These are phyloP conservation scores for Hemibagrus wyckioides DNA, from an alignment of 2,113 vertebrate genomes.

Conservation along the genomic window DNA sequence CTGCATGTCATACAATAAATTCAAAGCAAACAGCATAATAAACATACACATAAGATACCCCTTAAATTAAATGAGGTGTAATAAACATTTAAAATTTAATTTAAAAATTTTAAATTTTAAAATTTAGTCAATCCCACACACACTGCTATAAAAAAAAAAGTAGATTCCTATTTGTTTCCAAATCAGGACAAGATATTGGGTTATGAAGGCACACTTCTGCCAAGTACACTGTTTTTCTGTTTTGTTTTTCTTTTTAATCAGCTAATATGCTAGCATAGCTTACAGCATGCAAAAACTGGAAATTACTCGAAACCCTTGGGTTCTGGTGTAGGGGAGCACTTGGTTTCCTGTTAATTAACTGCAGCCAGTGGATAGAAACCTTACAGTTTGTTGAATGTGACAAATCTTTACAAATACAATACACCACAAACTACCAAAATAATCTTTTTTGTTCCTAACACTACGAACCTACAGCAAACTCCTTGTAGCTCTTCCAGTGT, in stretches of 20 bases:
- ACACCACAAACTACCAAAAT: neutral
- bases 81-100: too few relatives aligned
- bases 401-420: neutral
- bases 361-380: neutral
- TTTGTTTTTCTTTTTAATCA: neutral
- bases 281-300: neutral
- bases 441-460: neutral
- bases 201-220: neutral
- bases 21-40: neutral
- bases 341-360: neutral
- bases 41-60: neutral
- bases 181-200: neutral
- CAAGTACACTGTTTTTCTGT: neutral
- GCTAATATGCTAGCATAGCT: neutral
- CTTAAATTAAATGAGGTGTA: neutral
- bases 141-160: neutral
- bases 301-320: too few relatives aligned
- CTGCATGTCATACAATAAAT: neutral
- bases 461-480: too few relatives aligned
- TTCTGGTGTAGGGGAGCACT: neutral
- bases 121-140: neutral
- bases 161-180: neutral
- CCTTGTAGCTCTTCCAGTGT: too few relatives aligned
- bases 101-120: neutral
- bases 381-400: neutral